Evolutionary conservation across 2,113 vertebrate genomes (phyloP), one percentile per base, ranked within the genome.

Genomic region (Chaetodon auriga): DNA sequence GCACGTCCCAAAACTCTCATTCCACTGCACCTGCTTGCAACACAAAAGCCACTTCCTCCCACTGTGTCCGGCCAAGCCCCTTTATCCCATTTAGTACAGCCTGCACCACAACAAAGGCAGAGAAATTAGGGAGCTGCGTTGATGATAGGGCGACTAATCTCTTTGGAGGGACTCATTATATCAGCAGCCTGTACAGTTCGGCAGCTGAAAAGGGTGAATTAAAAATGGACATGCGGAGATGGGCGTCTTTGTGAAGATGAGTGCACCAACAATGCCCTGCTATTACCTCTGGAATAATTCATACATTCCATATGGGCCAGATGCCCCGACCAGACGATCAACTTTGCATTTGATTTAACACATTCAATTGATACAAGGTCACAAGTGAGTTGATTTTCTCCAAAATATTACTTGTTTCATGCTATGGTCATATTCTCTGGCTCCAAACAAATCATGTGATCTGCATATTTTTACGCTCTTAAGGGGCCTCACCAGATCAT

Each of bases 1-100:
- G 62, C 75, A 70, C 49, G 6, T 58, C 57, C 80, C 81, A 75
- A 80, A 86, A 86, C 89, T 90, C 91, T 93, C 92, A 92, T 90
- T 92, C 87, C 87, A 73, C 85, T 89, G 93, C 94, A 95, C 95
- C 94, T 95, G 94, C 94, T 85, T 72, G 87, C 82, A 90, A 89
- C 90, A 94, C 94, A 95, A 95, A 94, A 93, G 93, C 93, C 85
- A 93, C 90, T 94, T 95, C 93, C 94, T 93, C 91, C 94, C 90
- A 87, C 83, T 89, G 92, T 88, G 92, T 91, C 90, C 90, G 43
- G 87, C 89, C 88, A 85, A 92, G 91, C 76, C 88, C 86, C 86
- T 90, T 93, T 91, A 93, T 92, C 90, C 92, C 86, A 88, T 94
- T 93, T 90, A 86, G 92, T 78, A 53, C 87, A 87, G 91, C 88